A percentile compares a stretch with the other conserved stretches of the same genome.
These are phyloP conservation scores for Ceramica pisi DNA, from an alignment of 2,888 invertebrate genomes.

Conservation along the genomic window DNA sequence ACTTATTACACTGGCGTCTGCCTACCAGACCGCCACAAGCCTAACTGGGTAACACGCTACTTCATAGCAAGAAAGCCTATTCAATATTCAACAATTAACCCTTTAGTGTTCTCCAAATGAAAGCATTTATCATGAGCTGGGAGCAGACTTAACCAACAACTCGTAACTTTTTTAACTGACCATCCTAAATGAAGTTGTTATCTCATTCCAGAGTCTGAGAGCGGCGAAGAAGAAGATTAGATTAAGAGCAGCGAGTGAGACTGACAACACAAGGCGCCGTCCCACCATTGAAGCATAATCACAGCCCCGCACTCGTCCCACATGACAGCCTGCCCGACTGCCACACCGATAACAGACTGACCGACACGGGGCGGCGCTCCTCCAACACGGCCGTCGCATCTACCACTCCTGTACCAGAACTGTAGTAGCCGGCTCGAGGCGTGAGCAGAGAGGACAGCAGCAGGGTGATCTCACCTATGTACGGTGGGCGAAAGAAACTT, in stretches of 20 bases:
- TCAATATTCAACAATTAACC: too few species aligned
- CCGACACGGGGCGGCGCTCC: conserved; percentile 60
- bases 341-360: conserved; percentile 29
- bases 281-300: conserved; percentile 66
- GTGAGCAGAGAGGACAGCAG: too few species aligned
- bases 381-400: conserved; percentile 58
- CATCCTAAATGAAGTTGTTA: background rate
- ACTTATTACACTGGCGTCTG: too few species aligned
- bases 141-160: too few species aligned
- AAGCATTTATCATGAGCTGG: too few species aligned
- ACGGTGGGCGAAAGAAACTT: too few species aligned
- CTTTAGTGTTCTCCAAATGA: too few species aligned
- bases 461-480: too few species aligned
- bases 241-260: conserved; percentile 89
- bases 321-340: conserved; percentile 36
- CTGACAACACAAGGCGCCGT: conserved; percentile 79
- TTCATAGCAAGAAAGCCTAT: too few species aligned
- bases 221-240: conserved; percentile 90
- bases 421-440: too few species aligned
- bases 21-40: too few species aligned
- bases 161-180: background rate
- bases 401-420: conserved; percentile 62
- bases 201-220: conserved; percentile 86
- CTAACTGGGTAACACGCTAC: too few species aligned
- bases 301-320: conserved; percentile 55